A percentile compares a stretch with the other conserved stretches of the same genome.
Conservation (phyloP, 1,140 invertebrate genomes). For the Meloidogyne floridensis region DNA sequence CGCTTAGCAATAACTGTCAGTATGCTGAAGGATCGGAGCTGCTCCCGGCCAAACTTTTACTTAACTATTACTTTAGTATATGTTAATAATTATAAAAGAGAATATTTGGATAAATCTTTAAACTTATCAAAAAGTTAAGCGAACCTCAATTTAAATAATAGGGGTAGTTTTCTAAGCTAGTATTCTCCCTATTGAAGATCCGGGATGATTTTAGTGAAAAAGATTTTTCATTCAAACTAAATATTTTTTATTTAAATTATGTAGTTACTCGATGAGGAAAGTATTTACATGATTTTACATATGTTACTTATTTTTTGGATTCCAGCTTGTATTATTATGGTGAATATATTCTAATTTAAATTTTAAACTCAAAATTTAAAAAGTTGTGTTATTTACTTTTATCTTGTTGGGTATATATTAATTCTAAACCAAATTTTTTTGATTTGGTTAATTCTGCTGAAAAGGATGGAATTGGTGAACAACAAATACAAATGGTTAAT, state of each 20-base stretch:
- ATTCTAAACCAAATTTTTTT: constrained; percentile 55
- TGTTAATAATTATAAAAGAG: too few species aligned
- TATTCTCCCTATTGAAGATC: too few species aligned
- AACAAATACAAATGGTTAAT: constrained; percentile 7
- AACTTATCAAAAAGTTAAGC: too few species aligned
- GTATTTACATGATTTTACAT: constrained; percentile 57
- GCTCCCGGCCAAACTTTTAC: too few species aligned
- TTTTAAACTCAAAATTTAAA: neutral
- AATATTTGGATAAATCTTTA: too few species aligned
- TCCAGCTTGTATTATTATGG: constrained; percentile 57
- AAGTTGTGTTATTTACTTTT: constrained; percentile 63
- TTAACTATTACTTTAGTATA: too few species aligned
- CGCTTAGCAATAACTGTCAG: too few species aligned
- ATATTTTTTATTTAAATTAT: neutral
- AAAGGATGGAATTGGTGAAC: constrained; percentile 23
- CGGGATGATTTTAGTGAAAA: too few species aligned
- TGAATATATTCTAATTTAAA: constrained; percentile 25
- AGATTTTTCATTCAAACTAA: too few species aligned
- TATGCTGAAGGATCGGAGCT: too few species aligned
- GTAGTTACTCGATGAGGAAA: constrained; percentile 47
- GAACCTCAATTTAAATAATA: too few species aligned
- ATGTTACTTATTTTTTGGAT: constrained; percentile 63
- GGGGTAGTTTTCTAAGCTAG: too few species aligned
- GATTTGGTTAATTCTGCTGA: constrained; percentile 13
- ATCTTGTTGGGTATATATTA: constrained; percentile 61